Conservation (phyloP, 2,113 vertebrate species). For the Chrysemys picta region DNA sequence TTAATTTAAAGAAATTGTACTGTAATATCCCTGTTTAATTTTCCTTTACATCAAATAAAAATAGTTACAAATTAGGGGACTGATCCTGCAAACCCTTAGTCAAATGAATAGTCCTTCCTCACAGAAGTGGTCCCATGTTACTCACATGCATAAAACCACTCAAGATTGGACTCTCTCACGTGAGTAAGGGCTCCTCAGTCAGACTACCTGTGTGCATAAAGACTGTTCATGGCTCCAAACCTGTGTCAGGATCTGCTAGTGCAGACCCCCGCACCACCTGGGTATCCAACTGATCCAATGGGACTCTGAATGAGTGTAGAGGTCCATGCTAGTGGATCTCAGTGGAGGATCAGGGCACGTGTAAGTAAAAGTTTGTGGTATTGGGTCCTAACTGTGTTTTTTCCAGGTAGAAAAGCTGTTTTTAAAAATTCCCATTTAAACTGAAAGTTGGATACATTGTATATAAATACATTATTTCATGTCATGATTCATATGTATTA, state of each 20-base stretch:
- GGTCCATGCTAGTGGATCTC: background rate
- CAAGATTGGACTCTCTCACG: fast-evolving
- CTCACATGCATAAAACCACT: background rate
- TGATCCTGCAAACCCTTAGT: background rate
- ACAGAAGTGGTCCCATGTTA: background rate
- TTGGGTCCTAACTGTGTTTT: background rate
- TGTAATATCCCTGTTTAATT: background rate
- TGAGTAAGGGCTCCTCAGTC: background rate
- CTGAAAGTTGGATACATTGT: background rate
- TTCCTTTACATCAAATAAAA: background rate
- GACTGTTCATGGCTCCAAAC: background rate
- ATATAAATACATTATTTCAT: background rate
- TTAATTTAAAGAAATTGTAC: background rate
- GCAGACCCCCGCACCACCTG: no score
- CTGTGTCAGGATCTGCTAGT: background rate
- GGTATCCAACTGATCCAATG: background rate
- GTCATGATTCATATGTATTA: background rate
- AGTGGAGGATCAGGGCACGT: background rate
- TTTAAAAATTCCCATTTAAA: background rate
- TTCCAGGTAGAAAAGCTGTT: background rate
- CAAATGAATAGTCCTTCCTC: background rate
- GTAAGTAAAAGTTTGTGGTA: background rate
- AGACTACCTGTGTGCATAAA: background rate
- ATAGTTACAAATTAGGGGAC: background rate
- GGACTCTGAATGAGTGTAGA: background rate